These are phyloP conservation scores for Syngnathus scovelli DNA, from an alignment of 2,113 vertebrate species.

Conservation along the genomic window DNA sequence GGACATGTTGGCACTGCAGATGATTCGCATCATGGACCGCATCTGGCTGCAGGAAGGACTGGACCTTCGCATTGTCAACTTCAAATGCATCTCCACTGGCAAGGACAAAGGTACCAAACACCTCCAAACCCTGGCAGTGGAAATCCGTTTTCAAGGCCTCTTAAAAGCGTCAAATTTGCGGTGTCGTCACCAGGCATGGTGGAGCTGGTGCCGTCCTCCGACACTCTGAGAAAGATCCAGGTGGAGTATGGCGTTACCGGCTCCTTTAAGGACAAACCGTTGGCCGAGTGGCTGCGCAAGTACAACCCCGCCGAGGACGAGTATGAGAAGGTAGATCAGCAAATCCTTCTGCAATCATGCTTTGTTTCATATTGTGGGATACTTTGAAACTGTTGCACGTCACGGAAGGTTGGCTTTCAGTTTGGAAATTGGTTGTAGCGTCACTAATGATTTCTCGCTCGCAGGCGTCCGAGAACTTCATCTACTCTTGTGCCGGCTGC, in stretches of 20 bases:
- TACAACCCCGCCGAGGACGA: constrained; percentile 97
- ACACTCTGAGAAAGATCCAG: constrained; percentile 96
- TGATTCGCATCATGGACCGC: constrained; percentile 99
- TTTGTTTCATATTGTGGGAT: too few relatives aligned
- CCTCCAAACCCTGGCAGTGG: not conserved
- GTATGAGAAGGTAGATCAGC: constrained; percentile 85
- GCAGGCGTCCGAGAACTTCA: constrained; percentile 97
- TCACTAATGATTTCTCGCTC: not conserved
- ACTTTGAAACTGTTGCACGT: not conserved
- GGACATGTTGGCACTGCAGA: constrained; percentile 97
- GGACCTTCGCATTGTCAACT: constrained; percentile 94
- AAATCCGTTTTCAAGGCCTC: not conserved
- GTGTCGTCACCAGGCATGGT: constrained; percentile 81
- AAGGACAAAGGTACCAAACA: constrained; percentile 81
- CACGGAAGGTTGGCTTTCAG: not conserved
- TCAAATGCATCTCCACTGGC: constrained; percentile 96
- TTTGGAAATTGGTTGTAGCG: too few relatives aligned
- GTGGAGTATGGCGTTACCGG: constrained; percentile 96
- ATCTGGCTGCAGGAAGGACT: constrained; percentile 97
- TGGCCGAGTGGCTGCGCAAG: constrained; percentile 95
- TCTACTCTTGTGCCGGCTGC: constrained; percentile 97
- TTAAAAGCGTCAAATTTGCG: not conserved
- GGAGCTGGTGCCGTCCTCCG: constrained; percentile 93
- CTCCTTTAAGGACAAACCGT: constrained; percentile 97
- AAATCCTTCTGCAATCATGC: not conserved